Evolutionary conservation across 2,113 vertebrate genomes (phyloP), one percentile per base, ranked within the genome.

Genomic region (Dryoscopus gambensis): DNA sequence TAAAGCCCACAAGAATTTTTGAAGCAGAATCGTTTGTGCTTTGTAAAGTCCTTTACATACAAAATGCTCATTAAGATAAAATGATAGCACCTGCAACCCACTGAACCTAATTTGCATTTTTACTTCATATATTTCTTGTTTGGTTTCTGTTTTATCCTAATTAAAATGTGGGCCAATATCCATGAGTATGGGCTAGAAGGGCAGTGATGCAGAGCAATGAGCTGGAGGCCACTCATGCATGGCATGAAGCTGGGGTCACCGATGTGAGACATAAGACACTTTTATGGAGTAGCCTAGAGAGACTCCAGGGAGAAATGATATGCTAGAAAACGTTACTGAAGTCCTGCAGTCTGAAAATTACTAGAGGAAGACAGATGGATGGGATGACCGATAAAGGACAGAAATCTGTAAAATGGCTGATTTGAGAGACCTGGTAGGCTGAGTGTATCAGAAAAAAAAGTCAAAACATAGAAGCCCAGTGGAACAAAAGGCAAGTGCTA

Each of bases 301-400:
- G 92, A 35, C 97, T 86, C 84, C 64, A 63, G 96, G 93, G 95
- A 97, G 46, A 28, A 37, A 87, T 93, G 42, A 92, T 56, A 65
- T 64, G 56, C 77, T 85, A 53, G 81, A 90, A 96, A 96, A 97
- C 67, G 87, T 74, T 94, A 77, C 80, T 88, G 55, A 96, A 90
- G 69, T 83, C 92, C 22, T 6, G 4, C 71, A 68, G 52, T 57
- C 56, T 77, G 94, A 97, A 97, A 97, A 97, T 97, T 97, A 94
- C 82, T 84, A 57, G 85, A 71, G 71, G 93, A 97, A 97, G 91
- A 89, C 96, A 96, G 97, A 96, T 94, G 96, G 95, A 84, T 96
- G 88, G 75, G 84, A 84, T 8, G 82, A 92, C 91, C 24, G 27
- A 75, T 90, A 96, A 93, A 93, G 92, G 80, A 91, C 78, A 92